A percentile compares a stretch with the other conserved stretches of the same genome.
phyloP scores from a whole-genome alignment of 2,113 vertebrate genomes.

The Gopherus flavomarginatus region DNA sequence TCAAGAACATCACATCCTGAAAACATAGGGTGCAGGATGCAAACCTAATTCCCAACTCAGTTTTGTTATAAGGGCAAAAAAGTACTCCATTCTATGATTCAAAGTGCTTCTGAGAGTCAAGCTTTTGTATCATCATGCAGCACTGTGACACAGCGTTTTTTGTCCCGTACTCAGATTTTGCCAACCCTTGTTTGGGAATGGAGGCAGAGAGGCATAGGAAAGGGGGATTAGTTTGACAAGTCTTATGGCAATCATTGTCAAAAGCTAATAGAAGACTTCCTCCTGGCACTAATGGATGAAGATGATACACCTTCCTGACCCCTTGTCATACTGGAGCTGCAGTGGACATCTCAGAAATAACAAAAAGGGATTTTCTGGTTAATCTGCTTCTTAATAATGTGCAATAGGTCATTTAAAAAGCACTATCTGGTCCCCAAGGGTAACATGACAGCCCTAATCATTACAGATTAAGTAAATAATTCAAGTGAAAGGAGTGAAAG shows the following conservation, averaged over 20 bases:
- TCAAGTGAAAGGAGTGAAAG: slow-evolving; percentile 25
- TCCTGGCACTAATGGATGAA: neutral
- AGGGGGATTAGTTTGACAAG: neutral
- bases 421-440: neutral
- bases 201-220: neutral
- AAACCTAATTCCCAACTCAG: neutral
- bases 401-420: slow-evolving; percentile 25
- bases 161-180: neutral
- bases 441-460: slow-evolving; percentile 7
- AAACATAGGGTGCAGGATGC: neutral
- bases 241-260: neutral
- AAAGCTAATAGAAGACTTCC: neutral
- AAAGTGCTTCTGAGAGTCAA: neutral
- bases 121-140: neutral
- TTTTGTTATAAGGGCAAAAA: neutral
- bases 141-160: neutral
- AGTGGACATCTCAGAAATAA: neutral
- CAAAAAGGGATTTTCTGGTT: slow-evolving; percentile 5
- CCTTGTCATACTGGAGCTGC: neutral
- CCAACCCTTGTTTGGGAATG: neutral
- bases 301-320: neutral
- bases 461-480: slow-evolving; percentile 19
- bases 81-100: neutral
- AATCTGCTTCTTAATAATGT: neutral
- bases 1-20: rapidly evolving